Conservation (phyloP, 2,888 invertebrate genomes). For the Rhogogaster chlorosoma region DNA sequence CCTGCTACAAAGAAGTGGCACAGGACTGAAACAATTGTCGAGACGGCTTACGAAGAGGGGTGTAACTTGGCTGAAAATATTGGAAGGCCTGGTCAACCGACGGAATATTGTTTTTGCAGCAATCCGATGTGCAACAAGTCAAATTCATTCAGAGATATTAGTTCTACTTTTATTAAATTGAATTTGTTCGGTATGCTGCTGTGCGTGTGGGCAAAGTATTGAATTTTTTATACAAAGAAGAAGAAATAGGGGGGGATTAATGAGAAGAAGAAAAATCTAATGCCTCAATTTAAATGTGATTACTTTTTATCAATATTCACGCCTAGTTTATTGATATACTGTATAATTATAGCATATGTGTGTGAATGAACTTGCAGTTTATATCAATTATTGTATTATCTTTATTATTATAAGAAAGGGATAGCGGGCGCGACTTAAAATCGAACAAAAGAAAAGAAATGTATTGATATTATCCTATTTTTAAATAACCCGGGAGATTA, state of each 20-base stretch:
- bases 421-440: slow-evolving; percentile 2
- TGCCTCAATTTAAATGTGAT: slow-evolving; percentile 19
- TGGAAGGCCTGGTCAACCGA: slow-evolving; percentile 81
- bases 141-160: slow-evolving; percentile 53
- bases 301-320: background rate
- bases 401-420: background rate
- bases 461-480: slow-evolving; percentile 19
- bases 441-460: background rate
- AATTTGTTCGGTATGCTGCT: slow-evolving; percentile 8
- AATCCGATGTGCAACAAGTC: slow-evolving; percentile 86
- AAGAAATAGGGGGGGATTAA: background rate
- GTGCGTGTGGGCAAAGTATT: slow-evolving; percentile 14
- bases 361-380: slow-evolving; percentile 27
- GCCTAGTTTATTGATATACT: slow-evolving; percentile 13
- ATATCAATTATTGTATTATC: background rate
- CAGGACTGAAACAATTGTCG: slow-evolving; percentile 83
- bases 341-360: slow-evolving; percentile 12
- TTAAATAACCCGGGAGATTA: background rate
- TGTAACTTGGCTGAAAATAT: slow-evolving; percentile 84
- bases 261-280: background rate
- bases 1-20: slow-evolving; percentile 82
- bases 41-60: slow-evolving; percentile 85
- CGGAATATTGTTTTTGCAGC: slow-evolving; percentile 89
- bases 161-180: background rate
- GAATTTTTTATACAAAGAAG: background rate